These are phyloP conservation scores for Eugnorisma glareosa DNA, from an alignment of 2,888 invertebrate genomes.

Conservation along the genomic window DNA sequence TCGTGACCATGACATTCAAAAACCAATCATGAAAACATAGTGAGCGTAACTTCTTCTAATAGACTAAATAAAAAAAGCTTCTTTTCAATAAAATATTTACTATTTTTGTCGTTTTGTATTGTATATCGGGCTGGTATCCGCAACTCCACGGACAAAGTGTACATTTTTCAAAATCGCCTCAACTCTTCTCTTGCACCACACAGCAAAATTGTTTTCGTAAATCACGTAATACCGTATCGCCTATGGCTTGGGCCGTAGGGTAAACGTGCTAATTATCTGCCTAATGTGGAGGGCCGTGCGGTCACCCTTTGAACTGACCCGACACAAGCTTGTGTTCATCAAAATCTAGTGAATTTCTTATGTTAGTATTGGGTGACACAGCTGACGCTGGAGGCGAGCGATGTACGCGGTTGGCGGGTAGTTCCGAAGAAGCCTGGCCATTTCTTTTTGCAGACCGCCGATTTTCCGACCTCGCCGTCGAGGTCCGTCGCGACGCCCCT, in stretches of 20 bases:
- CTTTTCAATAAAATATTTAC: background rate
- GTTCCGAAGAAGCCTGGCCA: too few species aligned
- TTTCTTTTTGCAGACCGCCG: too few species aligned
- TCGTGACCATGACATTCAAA: conserved; percentile 22
- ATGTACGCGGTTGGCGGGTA: background rate
- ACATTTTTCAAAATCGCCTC: background rate
- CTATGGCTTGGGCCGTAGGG: conserved; percentile 20
- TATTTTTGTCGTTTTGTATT: background rate
- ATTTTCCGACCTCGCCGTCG: too few species aligned
- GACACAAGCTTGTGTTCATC: conserved; percentile 5
- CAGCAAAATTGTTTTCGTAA: conserved; percentile 3
- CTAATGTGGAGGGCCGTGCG: conserved; percentile 46
- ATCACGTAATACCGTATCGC: conserved; percentile 6
- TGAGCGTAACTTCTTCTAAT: background rate
- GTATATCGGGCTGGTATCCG: background rate
- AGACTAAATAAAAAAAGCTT: background rate
- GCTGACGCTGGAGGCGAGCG: background rate
- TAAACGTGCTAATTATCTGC: conserved; percentile 61
- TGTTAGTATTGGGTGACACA: background rate
- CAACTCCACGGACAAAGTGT: background rate
- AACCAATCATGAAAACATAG: background rate
- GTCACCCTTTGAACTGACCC: conserved; percentile 33
- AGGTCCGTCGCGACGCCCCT: too few species aligned
- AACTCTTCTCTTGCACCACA: conserved; percentile 21
- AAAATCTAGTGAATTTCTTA: conserved; percentile 8